Base-by-base conservation (phyloP, 1,140 invertebrate genomes). In the Solenopsis fugax region DNA sequence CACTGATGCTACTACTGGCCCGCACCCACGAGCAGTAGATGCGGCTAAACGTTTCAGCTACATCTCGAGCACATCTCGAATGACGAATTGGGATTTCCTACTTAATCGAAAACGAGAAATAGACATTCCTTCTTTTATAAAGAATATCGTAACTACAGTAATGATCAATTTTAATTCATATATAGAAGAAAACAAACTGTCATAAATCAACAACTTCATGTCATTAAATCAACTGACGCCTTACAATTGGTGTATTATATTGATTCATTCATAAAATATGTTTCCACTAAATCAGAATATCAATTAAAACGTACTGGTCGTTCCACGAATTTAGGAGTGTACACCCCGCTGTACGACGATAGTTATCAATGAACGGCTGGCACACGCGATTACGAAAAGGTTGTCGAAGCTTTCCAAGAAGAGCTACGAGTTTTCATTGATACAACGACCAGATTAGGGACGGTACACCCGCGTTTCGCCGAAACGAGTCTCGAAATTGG, bases 21-120 rank as follows among this genome's bases (percentile, higher is more conserved):
- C 67, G 84, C 86, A 87, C 62, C 86, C 84, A 89, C 88, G 78
- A 86, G 88, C 80, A 86, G 87, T 84, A 75, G 50, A 64, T 91
- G 85, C 86, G 89, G 45, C 80, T 88, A 84, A 72, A 54, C 85
- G 52, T 85, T 75, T 69, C 73, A 52, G 62, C 48, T 69, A 21
- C 58, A 52, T 81, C 45, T 50, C 37, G 34, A 6, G 50, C 18
- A 18, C 9, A 16, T 76, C 10, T 75, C 6, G 6, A 18, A n/a
- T 54, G 16, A 9, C 37, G 7, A 72, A n/a, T 24, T 9, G 50
- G 13, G 48, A n/a, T 75, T 75, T 84, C 24, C 69, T 13, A 34
- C 29, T 60, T 62, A 73, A 16, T n/a, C 52, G 12, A 58, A 21
- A 2, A 58, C 9, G 4, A 56, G 29, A 12, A 82, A 37, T 2